A percentile compares a stretch with the other conserved stretches of the same genome.
Evolutionary conservation across 1,140 invertebrate genomes (phyloP).

Genomic region (Ips nitidus): DNA sequence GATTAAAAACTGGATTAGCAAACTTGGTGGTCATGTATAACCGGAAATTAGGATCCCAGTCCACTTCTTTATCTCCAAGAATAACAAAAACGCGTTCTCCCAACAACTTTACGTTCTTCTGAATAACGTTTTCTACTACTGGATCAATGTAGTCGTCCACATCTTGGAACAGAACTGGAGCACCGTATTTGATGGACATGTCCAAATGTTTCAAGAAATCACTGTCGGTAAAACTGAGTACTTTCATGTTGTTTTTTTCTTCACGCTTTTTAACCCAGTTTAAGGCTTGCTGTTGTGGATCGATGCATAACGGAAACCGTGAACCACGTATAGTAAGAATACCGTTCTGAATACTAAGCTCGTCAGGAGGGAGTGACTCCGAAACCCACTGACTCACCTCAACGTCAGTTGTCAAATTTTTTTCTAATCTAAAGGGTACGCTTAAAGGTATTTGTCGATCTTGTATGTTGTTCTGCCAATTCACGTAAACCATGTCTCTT

Average conservation of each 20-base stretch:
- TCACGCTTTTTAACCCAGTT: slow-evolving; percentile 88
- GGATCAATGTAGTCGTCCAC: slow-evolving; percentile 90
- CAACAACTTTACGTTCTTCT: slow-evolving; percentile 80
- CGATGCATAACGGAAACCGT: slow-evolving; percentile 86
- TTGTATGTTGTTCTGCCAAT: slow-evolving; percentile 73
- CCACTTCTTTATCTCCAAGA: slow-evolving; percentile 84
- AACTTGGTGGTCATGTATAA: slow-evolving; percentile 88
- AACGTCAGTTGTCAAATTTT: slow-evolving; percentile 77
- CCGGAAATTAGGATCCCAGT: slow-evolving; percentile 83
- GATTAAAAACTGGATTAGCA: slow-evolving; percentile 81
- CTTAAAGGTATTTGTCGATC: slow-evolving; percentile 71
- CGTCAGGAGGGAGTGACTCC: slow-evolving; percentile 86
- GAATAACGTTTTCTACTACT: slow-evolving; percentile 82
- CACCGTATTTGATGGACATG: slow-evolving; percentile 84
- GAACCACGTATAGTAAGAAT: slow-evolving; percentile 77
- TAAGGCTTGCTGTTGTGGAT: slow-evolving; percentile 86
- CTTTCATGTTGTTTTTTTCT: slow-evolving; percentile 76
- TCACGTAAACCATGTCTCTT: slow-evolving; percentile 75
- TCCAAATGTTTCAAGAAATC: slow-evolving; percentile 87
- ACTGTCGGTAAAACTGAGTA: slow-evolving; percentile 77
- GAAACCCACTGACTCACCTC: slow-evolving; percentile 85
- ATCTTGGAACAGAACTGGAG: slow-evolving; percentile 84
- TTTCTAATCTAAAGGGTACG: slow-evolving; percentile 68
- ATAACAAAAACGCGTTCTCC: slow-evolving; percentile 76
- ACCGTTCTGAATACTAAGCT: slow-evolving; percentile 87